Evolutionary conservation across 2,888 invertebrate species (phyloP).

Genomic region (Nemotelus nigrinus): DNA sequence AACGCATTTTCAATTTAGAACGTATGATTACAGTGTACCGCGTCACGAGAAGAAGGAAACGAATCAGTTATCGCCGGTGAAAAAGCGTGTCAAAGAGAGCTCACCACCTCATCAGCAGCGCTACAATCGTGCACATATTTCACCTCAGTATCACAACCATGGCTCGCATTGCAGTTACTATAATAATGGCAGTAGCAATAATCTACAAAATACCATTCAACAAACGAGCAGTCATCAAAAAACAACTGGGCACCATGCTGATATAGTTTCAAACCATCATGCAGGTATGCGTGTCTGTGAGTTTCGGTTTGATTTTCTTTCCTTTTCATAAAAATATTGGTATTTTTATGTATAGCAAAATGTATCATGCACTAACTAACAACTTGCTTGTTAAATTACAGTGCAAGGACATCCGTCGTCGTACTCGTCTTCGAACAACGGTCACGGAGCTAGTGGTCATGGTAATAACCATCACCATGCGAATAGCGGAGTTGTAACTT

Average conservation of each 20-base stretch:
- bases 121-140: conserved; percentile 63
- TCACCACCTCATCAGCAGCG: conserved; percentile 79
- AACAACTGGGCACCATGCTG: conserved; percentile 45
- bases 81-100: conserved; percentile 96
- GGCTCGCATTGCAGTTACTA: conserved; percentile 61
- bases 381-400: conserved; percentile 23
- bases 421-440: conserved; percentile 49
- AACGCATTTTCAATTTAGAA: conserved; percentile 30
- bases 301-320: background rate
- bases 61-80: conserved; percentile 93
- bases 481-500: conserved; percentile 53
- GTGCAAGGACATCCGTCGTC: conserved; percentile 52
- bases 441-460: conserved; percentile 45
- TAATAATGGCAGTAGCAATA: conserved; percentile 39
- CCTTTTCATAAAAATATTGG: background rate
- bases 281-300: conserved; percentile 6
- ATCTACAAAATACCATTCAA: conserved; percentile 44
- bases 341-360: background rate
- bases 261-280: conserved; percentile 47
- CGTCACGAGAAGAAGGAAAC: conserved; percentile 82
- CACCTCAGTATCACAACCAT: conserved; percentile 64
- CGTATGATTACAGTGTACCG: conserved; percentile 62
- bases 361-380: background rate
- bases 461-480: conserved; percentile 55
- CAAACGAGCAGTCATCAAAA: conserved; percentile 46